phyloP scores from a whole-genome alignment of 2,797 vertebrate species.

The Pyrocephalus nanus region DNA sequence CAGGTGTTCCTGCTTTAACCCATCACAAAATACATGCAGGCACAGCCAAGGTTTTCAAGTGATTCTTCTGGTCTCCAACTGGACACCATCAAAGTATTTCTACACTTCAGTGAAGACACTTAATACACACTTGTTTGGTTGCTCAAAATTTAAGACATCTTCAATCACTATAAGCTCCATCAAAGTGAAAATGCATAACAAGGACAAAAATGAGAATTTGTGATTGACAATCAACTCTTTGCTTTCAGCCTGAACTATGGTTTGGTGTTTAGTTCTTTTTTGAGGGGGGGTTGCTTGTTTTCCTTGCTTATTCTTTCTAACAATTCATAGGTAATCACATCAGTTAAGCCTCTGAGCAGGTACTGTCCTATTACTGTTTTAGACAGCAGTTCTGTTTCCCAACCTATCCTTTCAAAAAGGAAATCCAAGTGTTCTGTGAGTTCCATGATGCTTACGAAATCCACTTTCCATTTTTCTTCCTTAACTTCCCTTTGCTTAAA shows the following conservation, averaged over 20 bases:
- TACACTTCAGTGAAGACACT: not conserved
- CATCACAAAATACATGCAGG: not conserved
- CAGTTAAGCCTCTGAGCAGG: not conserved
- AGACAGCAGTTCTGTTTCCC: not conserved
- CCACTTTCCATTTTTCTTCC: not conserved
- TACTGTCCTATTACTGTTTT: not conserved
- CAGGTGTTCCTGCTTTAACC: not conserved
- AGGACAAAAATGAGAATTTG: not conserved
- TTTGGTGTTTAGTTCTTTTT: fast-evolving
- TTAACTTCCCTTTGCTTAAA: not conserved
- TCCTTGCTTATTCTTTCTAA: not conserved
- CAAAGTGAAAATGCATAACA: not conserved
- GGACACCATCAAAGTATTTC: not conserved
- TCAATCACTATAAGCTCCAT: not conserved
- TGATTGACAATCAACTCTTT: not conserved
- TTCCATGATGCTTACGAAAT: not conserved
- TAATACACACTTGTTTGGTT: not conserved
- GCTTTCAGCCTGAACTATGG: not conserved
- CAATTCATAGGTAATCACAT: not conserved
- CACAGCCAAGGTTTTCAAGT: not conserved
- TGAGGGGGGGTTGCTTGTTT: not conserved
- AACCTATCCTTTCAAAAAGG: not conserved
- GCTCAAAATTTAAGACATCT: not conserved
- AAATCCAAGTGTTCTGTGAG: not conserved
- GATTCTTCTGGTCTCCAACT: not conserved